These are phyloP conservation scores for Drosophila auraria DNA, from an alignment of 1,140 invertebrate species.

Conservation along the genomic window DNA sequence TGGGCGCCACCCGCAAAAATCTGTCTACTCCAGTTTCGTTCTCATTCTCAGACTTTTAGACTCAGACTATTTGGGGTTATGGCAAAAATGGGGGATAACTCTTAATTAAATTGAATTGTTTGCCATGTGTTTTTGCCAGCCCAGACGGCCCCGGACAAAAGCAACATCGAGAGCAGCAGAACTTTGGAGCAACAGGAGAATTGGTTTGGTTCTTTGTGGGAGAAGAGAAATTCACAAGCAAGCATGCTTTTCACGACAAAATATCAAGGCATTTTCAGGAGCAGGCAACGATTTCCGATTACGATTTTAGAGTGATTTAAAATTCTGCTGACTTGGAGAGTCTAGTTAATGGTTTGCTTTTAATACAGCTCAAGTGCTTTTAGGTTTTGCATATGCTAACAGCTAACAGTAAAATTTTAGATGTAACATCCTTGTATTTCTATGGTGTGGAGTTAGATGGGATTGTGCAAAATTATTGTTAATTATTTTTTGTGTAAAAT, in stretches of 20 bases:
- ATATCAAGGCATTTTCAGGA: constrained; percentile 30
- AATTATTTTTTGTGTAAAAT: too few relatives aligned
- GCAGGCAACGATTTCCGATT: background rate
- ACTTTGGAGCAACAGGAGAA: constrained; percentile 12
- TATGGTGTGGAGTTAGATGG: background rate
- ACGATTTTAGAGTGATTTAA: constrained; percentile 4
- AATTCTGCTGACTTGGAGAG: background rate
- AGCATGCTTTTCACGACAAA: constrained; percentile 15
- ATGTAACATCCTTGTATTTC: too few relatives aligned
- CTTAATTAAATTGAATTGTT: constrained; percentile 84
- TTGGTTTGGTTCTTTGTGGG: background rate
- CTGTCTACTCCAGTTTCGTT: constrained; percentile 27
- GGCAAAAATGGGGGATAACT: constrained; percentile 46
- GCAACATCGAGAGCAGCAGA: constrained; percentile 26
- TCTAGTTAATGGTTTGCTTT: constrained; percentile 4
- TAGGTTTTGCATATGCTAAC: background rate
- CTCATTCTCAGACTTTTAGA: constrained; percentile 1
- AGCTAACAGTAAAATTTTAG: background rate
- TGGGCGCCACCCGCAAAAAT: constrained; percentile 35
- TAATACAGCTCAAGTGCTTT: background rate
- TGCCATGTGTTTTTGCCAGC: constrained; percentile 68
- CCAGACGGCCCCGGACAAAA: constrained; percentile 56
- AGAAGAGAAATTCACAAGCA: constrained; percentile 2
- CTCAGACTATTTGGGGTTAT: constrained; percentile 30
- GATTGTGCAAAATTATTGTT: background rate